Base-by-base conservation (phyloP, 2,888 invertebrate species). In the Eristalis intricaria region DNA sequence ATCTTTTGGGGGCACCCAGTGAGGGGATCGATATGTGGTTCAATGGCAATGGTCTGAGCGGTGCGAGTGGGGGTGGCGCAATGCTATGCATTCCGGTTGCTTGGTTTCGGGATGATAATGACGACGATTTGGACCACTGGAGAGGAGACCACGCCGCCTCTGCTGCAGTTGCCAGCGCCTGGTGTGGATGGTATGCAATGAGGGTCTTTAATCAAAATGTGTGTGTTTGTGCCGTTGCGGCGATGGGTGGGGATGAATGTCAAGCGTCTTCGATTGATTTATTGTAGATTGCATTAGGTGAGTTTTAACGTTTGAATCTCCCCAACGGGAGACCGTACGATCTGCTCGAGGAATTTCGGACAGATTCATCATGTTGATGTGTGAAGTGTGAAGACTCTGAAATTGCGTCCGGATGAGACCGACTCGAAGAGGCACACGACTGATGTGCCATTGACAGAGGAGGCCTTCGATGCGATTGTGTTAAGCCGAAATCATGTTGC, bases 251-350 rank as follows among this genome's bases (percentile, higher is more conserved):
- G 50, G 35, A 68, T 61, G 40, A 60, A 64, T 79, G 86, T 78
- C 83, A 83, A 70, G 70, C 82, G 69, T 66, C 76, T 50, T 71
- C 84, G n/a, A 76, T 75, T 87, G 79, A 87, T 87, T 84, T 84
- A 87, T 84, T 78, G 83, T 63, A 38, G 70, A 83, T 79, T 79
- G 71, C 75, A 83, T 75, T 83, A 75, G 78, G 78, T 63, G 40
- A 69, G 69, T 60, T 73, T 63, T 68, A 71, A 40, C 50, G 66
- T 69, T 77, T 60, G 26, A 40, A 60, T 82, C 64, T 7, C 43
- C n/a, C 43, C 43, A n/a, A n/a, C 68, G 19, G 32, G 56, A 35
- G 32, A 50, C 56, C 40, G 15, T 22, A 15, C n/a, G 26, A 74
- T 58, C 58, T 32, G 13, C 23, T n/a, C 26, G 1, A 26, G 35